Base-by-base conservation (phyloP, 2,113 vertebrate species). In the Tiliqua scincoides region DNA sequence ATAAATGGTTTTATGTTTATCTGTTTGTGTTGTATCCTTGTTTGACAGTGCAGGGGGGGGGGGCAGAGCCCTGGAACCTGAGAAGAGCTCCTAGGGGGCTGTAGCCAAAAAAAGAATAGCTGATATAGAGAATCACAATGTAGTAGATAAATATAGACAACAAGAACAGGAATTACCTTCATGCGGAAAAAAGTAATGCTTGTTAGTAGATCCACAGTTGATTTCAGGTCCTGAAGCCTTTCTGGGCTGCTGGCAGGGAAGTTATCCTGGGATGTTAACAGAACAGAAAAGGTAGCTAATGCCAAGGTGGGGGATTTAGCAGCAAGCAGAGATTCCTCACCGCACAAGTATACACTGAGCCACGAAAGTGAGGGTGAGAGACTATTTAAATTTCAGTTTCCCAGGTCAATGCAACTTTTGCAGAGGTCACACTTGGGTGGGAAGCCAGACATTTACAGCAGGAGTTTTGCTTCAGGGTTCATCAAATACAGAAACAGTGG, bases 161-260 rank as follows among this genome's bases (percentile, higher is more conserved):
- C n/a, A 11, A 67, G 79, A 67, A 35, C 43, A 18, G 27, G 14
- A 52, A 21, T 40, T 97, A 99, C 99, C 98, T 99, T 99, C 98
- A 99, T 98, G 85, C 99, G 97, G 93, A 99, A 99, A 95, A 99
- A 99, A 0, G 99, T 98, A 93, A 99, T 99, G 94, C 99, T 99
- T 82, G 99, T 99, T 85, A 99, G 96, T 67, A 99, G 95, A 88
- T 99, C 99, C 62, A 99, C 98, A 2, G 99, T 99, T 35, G 99
- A 99, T 93, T 99, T 99, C 57, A 99, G 95, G 88, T 99, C 99
- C 70, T 98, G 98, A 8, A 99, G 97, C 85, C 99, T 97, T 91
- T 99, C 99, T 8, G 97, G 95, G 92, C 98, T 99, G 91, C 97
- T 97, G 82, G 99, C 99, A 73, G 99, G 98, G 91, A 99, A 99